Evolutionary conservation across 2,888 invertebrate species (phyloP).

Genomic region (Scrobipalpa atriplicella): DNA sequence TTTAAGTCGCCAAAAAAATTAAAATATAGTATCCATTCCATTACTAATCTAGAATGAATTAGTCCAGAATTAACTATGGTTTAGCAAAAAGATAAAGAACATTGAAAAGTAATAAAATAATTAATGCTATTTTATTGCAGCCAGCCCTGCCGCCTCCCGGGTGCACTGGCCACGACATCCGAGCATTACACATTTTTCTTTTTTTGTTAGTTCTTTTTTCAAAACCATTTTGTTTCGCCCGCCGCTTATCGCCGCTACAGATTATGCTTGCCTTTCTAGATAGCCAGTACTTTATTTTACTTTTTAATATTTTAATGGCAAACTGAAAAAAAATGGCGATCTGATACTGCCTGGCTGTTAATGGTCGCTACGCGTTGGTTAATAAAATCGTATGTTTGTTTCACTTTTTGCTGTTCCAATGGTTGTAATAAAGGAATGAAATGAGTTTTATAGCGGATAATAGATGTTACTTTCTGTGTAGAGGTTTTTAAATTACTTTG

Average conservation of each 20-base stretch:
- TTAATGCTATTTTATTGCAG: not conserved
- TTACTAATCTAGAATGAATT: too few relatives aligned
- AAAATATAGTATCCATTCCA: too few relatives aligned
- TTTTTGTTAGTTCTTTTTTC: conserved; percentile 37
- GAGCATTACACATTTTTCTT: conserved; percentile 37
- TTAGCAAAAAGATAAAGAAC: not conserved
- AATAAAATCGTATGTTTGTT: conserved; percentile 20
- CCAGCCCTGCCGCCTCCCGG: conserved; percentile 35
- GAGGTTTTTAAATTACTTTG: not conserved
- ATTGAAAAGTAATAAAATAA: not conserved
- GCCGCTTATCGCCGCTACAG: conserved; percentile 39
- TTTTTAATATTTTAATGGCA: conserved; percentile 41
- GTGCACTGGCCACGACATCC: conserved; percentile 40
- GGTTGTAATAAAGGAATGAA: not conserved
- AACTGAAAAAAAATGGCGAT: conserved; percentile 41
- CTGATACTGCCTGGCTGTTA: conserved; percentile 35
- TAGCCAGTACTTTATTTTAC: conserved; percentile 36
- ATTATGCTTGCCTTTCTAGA: conserved; percentile 36
- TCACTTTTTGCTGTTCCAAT: conserved; percentile 3
- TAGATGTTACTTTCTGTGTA: not conserved
- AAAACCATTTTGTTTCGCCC: conserved; percentile 42
- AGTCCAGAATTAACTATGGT: not conserved
- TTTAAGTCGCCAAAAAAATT: too few relatives aligned
- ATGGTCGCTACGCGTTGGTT: conserved; percentile 15
- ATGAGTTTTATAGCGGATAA: conserved; percentile 7